Evolutionary conservation across 2,113 vertebrate species (phyloP).

Genomic region (Halichoeres trimaculatus): DNA sequence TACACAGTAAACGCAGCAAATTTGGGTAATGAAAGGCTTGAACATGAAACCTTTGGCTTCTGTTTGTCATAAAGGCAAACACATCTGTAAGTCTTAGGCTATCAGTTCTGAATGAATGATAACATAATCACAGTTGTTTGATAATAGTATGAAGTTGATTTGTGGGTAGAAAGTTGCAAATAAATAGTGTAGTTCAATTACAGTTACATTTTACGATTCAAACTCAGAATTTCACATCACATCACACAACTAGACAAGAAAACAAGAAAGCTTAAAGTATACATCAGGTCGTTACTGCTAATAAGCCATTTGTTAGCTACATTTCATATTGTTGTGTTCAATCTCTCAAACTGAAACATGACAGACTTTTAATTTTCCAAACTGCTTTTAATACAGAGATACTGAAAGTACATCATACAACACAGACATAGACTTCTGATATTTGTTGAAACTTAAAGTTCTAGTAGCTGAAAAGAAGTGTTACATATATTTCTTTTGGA

Average conservation of each 20-base stretch:
- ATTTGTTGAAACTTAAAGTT: conserved; percentile 57
- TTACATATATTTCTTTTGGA: conserved; percentile 70
- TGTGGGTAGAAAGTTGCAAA: not conserved
- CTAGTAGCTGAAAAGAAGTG: conserved; percentile 65
- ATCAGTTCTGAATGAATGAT: too few relatives aligned
- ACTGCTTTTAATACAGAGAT: conserved; percentile 69
- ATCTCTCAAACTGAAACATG: not conserved
- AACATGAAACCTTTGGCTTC: too few relatives aligned
- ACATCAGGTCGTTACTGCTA: not conserved
- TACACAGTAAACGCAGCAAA: too few relatives aligned
- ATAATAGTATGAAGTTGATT: too few relatives aligned
- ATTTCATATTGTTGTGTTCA: not conserved
- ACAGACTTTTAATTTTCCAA: conserved; percentile 28
- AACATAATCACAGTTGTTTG: too few relatives aligned
- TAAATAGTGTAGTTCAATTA: not conserved
- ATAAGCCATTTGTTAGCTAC: not conserved
- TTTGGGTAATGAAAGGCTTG: too few relatives aligned
- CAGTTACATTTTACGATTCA: too few relatives aligned
- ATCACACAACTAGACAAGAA: not conserved
- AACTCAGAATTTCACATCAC: conserved; percentile 7
- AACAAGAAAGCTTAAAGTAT: not conserved
- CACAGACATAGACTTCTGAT: conserved; percentile 69
- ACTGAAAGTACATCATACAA: conserved; percentile 77
- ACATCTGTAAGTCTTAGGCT: too few relatives aligned
- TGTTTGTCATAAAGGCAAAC: too few relatives aligned